Conservation (phyloP, 2,113 vertebrate species). For the Sclerurus mexicanus region DNA sequence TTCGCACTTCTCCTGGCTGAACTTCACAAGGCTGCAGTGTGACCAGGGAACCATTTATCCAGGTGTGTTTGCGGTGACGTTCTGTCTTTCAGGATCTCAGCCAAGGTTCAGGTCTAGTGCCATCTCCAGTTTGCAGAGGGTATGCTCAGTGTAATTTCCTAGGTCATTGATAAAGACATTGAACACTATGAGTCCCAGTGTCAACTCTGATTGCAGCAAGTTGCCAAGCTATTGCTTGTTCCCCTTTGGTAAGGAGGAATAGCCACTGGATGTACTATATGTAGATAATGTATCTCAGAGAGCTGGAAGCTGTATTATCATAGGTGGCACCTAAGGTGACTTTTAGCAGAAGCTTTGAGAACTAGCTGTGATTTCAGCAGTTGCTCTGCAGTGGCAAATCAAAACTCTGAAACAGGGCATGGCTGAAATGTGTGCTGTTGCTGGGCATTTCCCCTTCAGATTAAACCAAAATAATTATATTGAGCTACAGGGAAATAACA, state of each 20-base stretch:
- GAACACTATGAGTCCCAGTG: not conserved
- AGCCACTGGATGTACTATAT: not conserved
- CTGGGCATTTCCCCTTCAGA: not conserved
- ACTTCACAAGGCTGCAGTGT: not conserved
- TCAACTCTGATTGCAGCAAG: not conserved
- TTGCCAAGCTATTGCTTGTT: not conserved
- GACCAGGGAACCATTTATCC: not conserved
- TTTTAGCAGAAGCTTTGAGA: not conserved
- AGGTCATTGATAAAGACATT: not conserved
- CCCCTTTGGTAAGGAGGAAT: not conserved
- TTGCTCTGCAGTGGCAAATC: not conserved
- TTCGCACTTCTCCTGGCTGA: not conserved
- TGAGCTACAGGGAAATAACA: not conserved
- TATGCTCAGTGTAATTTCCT: not conserved
- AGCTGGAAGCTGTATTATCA: not conserved
- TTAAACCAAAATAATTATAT: not conserved
- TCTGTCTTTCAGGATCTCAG: not conserved
- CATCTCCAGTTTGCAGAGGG: not conserved
- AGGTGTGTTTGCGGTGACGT: not conserved
- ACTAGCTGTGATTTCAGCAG: not conserved
- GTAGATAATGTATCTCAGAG: not conserved
- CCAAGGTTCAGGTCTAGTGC: not conserved
- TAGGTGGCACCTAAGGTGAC: too few species aligned
- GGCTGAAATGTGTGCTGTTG: not conserved
- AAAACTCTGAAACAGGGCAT: not conserved